Base-by-base conservation (phyloP, 2,888 invertebrate species). In the Villa cingulata region DNA sequence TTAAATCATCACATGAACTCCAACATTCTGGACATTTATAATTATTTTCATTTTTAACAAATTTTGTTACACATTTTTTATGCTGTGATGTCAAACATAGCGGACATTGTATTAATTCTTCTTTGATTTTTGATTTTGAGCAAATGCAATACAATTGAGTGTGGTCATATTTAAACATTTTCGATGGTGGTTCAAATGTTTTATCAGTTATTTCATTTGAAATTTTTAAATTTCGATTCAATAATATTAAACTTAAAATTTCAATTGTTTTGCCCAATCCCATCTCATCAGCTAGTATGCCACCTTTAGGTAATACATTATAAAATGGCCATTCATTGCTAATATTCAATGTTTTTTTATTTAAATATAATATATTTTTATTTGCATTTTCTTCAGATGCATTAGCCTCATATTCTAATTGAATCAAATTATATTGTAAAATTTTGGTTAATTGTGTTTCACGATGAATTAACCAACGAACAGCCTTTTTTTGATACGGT, bases 181-280 rank as follows among this genome's bases (percentile, higher is more conserved):
- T 32, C 12, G 29, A 14, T 7, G 19, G 10, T 14, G 51, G 50
- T n/a, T 15, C 2, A 5, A 10, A n/a, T 16, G 34, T 3, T 1
- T 20, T 6, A 16, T 41, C 29, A n/a, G 6, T n/a, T 36, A n/a
- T n/a, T 2, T 6, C 5, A 12, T 7, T 36, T 36, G n/a, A 16
- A 3, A 16, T 2, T 16, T n/a, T 36, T 17, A 46, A 17, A 48
- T 65, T 58, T 3, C 65, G 72, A 62, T 83, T 72, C 3, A 72
- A 62, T 44, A 85, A 62, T 54, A 85, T 74, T 48, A 79, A 72
- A 3, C 81, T 76, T 34, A 86, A 60, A 14, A 85, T 74, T 66
- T 86, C 85, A 0, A 86, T 80, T 0, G 86, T 86, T 70, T 86
- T 86, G 0, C 86, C 86, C 20, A 86, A 67, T 1, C 86, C 86